Percentiles rank a stretch among this genome's conserved stretches.
Conservation (phyloP, 2,888 invertebrate genomes). For the Lasioglossum zephyrum region DNA sequence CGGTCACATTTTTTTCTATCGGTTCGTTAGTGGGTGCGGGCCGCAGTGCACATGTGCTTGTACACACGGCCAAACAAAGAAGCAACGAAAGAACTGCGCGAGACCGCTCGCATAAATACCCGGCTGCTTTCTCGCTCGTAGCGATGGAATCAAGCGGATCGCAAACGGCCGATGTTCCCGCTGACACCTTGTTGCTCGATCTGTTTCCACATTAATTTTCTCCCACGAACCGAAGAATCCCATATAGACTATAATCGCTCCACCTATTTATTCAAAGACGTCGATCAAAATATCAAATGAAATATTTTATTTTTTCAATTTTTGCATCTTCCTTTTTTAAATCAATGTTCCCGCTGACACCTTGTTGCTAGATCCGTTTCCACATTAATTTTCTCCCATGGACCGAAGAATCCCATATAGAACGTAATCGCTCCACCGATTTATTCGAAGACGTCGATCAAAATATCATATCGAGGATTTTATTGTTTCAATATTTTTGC, state of each 20-base stretch:
- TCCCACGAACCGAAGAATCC: not conserved
- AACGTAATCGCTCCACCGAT: too few relatives aligned
- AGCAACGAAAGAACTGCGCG: conserved; percentile 68
- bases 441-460: too few relatives aligned
- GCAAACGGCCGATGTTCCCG: not conserved
- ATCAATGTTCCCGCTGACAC: not conserved
- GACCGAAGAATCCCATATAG: too few relatives aligned
- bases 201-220: not conserved
- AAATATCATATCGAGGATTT: not conserved
- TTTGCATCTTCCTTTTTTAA: too few relatives aligned
- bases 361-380: not conserved
- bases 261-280: too few relatives aligned
- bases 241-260: too few relatives aligned
- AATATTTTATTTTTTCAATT: not conserved
- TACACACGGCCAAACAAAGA: conserved; percentile 71
- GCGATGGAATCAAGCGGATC: conserved; percentile 16
- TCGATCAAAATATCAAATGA: not conserved
- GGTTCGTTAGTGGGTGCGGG: conserved; percentile 47
- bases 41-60: conserved; percentile 44
- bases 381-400: not conserved
- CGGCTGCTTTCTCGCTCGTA: conserved; percentile 5
- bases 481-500: too few relatives aligned
- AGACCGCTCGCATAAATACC: conserved; percentile 71
- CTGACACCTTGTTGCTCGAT: not conserved
- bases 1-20: conserved; percentile 43